These are phyloP conservation scores for Orchesella cincta DNA, from an alignment of 1,140 invertebrate genomes.

Conservation along the genomic window DNA sequence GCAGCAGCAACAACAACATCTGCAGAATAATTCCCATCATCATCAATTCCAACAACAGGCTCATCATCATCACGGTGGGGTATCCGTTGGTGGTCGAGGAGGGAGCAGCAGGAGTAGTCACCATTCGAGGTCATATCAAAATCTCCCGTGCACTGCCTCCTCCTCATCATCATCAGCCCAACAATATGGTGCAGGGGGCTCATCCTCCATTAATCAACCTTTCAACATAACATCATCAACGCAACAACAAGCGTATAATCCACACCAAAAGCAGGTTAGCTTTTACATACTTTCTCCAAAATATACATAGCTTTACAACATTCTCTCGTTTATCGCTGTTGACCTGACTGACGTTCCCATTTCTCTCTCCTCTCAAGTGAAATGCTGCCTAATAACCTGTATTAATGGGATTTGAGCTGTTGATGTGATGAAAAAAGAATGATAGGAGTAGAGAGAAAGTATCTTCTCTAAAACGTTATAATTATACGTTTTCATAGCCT, in stretches of 20 bases:
- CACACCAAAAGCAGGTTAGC: neutral
- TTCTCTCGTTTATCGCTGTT: too few relatives aligned
- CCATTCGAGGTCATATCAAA: constrained; percentile 19
- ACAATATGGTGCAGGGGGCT: constrained; percentile 4
- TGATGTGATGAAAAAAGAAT: too few relatives aligned
- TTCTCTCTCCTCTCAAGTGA: neutral
- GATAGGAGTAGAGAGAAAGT: too few relatives aligned
- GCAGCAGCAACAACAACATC: constrained; percentile 18
- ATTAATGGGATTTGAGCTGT: neutral
- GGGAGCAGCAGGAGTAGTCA: constrained; percentile 19
- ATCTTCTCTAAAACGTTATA: too few relatives aligned
- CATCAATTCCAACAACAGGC: constrained; percentile 27
- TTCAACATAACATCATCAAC: constrained; percentile 9
- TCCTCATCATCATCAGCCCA: neutral
- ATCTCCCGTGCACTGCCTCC: constrained; percentile 4
- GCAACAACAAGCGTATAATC: constrained; percentile 8
- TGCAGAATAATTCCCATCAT: constrained; percentile 23
- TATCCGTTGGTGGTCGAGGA: neutral
- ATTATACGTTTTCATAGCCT: too few relatives aligned
- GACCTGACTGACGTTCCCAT: too few relatives aligned
- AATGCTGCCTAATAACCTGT: neutral
- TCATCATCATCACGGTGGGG: constrained; percentile 12
- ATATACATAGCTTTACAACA: too few relatives aligned
- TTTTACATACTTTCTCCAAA: too few relatives aligned
- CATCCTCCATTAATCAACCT: neutral